A percentile compares a stretch with the other conserved stretches of the same genome.
phyloP scores from a whole-genome alignment of 2,888 invertebrate genomes.

The Drosophila sordidapex region DNA sequence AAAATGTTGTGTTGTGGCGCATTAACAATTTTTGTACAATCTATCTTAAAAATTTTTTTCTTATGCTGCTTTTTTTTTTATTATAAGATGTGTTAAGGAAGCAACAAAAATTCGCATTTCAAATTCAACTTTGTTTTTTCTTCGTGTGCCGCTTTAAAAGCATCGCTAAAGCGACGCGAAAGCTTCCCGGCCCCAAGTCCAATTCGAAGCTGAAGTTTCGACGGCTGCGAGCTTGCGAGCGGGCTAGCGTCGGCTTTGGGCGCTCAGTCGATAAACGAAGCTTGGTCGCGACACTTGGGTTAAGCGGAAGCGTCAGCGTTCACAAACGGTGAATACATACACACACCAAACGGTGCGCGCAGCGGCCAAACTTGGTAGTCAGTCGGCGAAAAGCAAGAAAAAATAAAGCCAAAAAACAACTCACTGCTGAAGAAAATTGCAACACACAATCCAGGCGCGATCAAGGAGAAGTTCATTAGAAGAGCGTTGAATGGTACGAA shows the following conservation, averaged over 20 bases:
- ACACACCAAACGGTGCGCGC: constrained; percentile 54
- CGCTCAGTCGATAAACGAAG: constrained; percentile 79
- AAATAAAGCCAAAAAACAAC: constrained; percentile 15
- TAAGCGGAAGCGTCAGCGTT: constrained; percentile 62
- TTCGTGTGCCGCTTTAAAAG: constrained; percentile 41
- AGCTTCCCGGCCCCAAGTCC: constrained; percentile 49
- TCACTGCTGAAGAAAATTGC: constrained; percentile 61
- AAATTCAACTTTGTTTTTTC: constrained; percentile 37
- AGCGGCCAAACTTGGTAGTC: constrained; percentile 63
- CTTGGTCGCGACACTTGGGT: constrained; percentile 79
- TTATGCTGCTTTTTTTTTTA: constrained; percentile 20
- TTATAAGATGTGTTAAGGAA: constrained; percentile 28
- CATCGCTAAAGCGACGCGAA: constrained; percentile 48
- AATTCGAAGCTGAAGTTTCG: constrained; percentile 46
- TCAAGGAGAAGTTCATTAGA: constrained; percentile 63
- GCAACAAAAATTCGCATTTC: constrained; percentile 52
- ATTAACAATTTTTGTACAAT: constrained; percentile 58
- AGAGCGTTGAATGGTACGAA: constrained; percentile 65
- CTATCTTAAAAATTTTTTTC: constrained; percentile 38
- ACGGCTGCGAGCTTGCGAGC: constrained; percentile 68
- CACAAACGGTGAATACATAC: constrained; percentile 26
- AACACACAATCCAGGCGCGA: constrained; percentile 57
- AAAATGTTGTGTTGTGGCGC: constrained; percentile 39
- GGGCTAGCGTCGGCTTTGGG: constrained; percentile 35
- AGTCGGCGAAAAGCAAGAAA: constrained; percentile 51